A percentile compares a stretch with the other conserved stretches of the same genome.
Conservation (phyloP, 2,113 vertebrate species). For the Capricornis sumatraensis region DNA sequence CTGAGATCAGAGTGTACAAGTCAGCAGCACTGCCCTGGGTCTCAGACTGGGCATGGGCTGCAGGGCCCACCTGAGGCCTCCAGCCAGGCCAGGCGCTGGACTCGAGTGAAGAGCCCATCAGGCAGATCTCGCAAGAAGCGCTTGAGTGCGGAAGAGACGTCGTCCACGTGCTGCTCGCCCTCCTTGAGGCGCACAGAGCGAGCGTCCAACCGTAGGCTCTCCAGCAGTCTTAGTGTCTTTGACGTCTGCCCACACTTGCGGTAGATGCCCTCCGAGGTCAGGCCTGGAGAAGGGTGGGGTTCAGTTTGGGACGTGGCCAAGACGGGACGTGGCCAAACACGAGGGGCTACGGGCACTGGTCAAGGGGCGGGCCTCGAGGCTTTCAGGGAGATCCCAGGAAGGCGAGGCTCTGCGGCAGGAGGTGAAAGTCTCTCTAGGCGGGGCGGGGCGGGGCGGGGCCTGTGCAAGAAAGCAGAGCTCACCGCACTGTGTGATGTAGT, state of each 20-base stretch:
- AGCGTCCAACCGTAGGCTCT: constrained; percentile 87
- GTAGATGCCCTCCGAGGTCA: constrained; percentile 95
- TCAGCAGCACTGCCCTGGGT: not conserved
- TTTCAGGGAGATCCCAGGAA: not conserved
- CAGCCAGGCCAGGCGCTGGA: constrained; percentile 82
- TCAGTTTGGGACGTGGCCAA: not conserved
- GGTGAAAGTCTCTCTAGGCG: rapidly evolving
- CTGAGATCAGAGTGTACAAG: not conserved
- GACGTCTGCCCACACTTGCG: constrained; percentile 96
- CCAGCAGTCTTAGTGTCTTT: constrained; percentile 87
- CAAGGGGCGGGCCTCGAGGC: not conserved
- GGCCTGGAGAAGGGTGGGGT: constrained; percentile 74
- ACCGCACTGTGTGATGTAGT: constrained; percentile 94
- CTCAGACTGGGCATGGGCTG: not conserved
- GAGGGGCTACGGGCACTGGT: not conserved
- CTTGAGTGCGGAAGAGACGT: constrained; percentile 93
- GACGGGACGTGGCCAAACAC: not conserved
- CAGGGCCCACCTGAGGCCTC: constrained; percentile 81
- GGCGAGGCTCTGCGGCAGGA: no score
- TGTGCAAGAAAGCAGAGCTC: not conserved
- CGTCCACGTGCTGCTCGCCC: constrained; percentile 93
- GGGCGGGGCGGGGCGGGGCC: not conserved
- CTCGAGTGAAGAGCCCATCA: constrained; percentile 88
- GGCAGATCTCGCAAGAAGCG: constrained; percentile 92
- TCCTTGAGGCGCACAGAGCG: constrained; percentile 88